These are phyloP conservation scores for Verasper variegatus DNA, from an alignment of 2,113 vertebrate species.

Conservation along the genomic window DNA sequence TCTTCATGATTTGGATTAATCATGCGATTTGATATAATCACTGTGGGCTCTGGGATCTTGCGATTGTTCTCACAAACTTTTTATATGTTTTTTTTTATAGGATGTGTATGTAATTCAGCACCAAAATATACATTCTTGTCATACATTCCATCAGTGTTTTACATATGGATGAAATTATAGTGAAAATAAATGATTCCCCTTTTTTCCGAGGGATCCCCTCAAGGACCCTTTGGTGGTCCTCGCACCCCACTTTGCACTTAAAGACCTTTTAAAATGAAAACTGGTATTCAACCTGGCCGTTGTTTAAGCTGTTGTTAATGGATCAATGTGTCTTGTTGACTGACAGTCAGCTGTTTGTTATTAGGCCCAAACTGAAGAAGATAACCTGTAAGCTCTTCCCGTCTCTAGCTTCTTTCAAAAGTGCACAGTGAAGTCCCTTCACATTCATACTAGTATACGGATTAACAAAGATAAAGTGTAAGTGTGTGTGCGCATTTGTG, in stretches of 20 bases:
- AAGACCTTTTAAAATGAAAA: not conserved
- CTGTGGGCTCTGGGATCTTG: not conserved
- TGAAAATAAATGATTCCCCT: not conserved
- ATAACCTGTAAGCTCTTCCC: slow-evolving; percentile 10
- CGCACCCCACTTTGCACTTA: not conserved
- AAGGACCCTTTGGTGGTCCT: too few species aligned
- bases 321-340: not conserved
- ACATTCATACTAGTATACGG: slow-evolving; percentile 23
- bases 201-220: too few species aligned
- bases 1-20: not conserved
- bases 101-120: not conserved
- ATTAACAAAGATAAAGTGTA: slow-evolving; percentile 38
- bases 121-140: too few species aligned
- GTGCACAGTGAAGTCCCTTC: slow-evolving; percentile 10
- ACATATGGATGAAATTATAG: too few species aligned
- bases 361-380: slow-evolving; percentile 2
- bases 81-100: too few species aligned
- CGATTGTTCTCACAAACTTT: not conserved
- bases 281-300: too few species aligned
- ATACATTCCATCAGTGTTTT: too few species aligned
- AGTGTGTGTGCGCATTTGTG: not conserved
- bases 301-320: not conserved
- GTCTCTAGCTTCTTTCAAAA: slow-evolving; percentile 12
- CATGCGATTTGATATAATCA: not conserved
- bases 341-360: slow-evolving; percentile 1